phyloP scores from a whole-genome alignment of 2,797 vertebrate genomes.

The Notolepis coatsorum region DNA sequence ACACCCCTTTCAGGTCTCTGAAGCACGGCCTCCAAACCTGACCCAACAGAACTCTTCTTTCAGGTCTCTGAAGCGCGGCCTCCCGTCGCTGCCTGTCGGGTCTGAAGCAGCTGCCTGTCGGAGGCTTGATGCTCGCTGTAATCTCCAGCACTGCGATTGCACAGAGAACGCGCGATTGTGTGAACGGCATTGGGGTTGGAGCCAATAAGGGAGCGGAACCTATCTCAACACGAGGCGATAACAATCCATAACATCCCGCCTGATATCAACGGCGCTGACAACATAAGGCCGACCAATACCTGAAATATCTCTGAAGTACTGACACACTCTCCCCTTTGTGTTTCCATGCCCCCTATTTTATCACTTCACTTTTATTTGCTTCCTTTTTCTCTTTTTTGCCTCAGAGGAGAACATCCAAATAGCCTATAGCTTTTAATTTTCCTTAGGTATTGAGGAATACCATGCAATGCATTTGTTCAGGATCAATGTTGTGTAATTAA shows the following conservation, averaged over 20 bases:
- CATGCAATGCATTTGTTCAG: slow-evolving; percentile 25
- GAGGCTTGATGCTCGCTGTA: not conserved
- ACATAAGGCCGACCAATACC: not conserved
- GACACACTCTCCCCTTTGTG: not conserved
- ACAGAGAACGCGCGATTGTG: not conserved
- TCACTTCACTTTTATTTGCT: not conserved
- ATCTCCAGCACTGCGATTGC: not conserved
- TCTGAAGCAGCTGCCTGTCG: not conserved
- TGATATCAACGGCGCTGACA: not conserved
- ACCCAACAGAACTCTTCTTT: not conserved
- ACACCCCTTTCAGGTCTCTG: not conserved
- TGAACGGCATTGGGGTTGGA: not conserved
- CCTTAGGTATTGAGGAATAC: slow-evolving; percentile 16
- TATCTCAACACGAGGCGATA: not conserved
- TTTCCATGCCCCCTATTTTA: not conserved
- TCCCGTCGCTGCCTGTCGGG: not conserved
- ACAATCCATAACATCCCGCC: slow-evolving; percentile 5
- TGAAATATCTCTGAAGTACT: not conserved
- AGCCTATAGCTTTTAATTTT: not conserved
- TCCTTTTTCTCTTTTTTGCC: not conserved
- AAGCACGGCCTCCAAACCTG: not conserved
- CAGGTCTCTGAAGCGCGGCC: not conserved
- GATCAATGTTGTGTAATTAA: slow-evolving; percentile 17
- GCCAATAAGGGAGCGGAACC: not conserved
- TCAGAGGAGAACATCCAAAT: not conserved